Evolutionary conservation across 2,888 invertebrate species (phyloP).

Genomic region (Proisotoma minuta): DNA sequence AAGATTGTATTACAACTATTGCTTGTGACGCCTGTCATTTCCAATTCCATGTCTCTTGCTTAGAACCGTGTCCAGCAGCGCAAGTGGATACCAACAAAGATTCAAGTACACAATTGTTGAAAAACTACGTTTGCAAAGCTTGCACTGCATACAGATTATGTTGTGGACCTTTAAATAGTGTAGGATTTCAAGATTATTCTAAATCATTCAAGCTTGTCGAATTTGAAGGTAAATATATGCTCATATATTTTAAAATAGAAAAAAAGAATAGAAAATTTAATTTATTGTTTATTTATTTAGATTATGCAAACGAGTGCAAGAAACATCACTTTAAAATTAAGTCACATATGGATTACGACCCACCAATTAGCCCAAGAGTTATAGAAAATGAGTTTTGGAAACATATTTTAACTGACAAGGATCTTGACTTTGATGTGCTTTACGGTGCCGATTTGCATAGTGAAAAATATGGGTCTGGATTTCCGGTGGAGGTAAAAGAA

Average conservation of each 20-base stretch:
- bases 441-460: constrained; percentile 3
- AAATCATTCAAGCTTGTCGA: not conserved
- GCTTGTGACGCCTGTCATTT: too few species aligned
- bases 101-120: too few species aligned
- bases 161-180: not conserved
- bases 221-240: not conserved
- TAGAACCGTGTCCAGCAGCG: too few species aligned
- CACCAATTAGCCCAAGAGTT: not conserved
- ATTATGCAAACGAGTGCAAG: not conserved
- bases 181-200: not conserved
- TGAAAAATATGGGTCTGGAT: not conserved
- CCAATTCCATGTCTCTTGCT: too few species aligned
- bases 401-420: not conserved
- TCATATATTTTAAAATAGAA: not conserved
- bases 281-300: too few species aligned
- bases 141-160: too few species aligned
- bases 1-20: too few species aligned
- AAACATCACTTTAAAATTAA: not conserved
- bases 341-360: not conserved
- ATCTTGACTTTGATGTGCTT: not conserved
- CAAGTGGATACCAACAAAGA: too few species aligned
- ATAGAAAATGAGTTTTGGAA: not conserved
- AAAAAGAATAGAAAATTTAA: not conserved
- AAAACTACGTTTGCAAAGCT: too few species aligned
- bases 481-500: not conserved